Conservation (phyloP, 2,113 vertebrate species). For the Castor canadensis region DNA sequence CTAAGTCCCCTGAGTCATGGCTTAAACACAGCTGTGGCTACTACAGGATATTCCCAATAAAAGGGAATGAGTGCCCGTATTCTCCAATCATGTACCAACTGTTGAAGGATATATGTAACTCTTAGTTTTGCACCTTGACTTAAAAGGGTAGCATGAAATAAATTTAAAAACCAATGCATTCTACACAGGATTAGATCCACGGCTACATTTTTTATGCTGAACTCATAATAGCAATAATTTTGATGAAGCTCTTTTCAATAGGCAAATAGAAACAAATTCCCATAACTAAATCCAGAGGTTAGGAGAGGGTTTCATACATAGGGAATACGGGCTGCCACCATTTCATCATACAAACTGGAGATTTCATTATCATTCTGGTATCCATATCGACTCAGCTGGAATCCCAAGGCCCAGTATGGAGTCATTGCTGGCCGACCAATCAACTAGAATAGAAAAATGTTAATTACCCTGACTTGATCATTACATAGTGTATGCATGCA, state of each 20-base stretch:
- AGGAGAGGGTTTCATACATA: conserved; percentile 84
- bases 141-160: not conserved
- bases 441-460: conserved; percentile 85
- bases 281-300: not conserved
- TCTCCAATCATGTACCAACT: not conserved
- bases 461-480: not conserved
- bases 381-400: conserved; percentile 95
- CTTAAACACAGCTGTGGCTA: not conserved
- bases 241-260: not conserved
- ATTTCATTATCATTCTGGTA: conserved; percentile 89
- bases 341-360: conserved; percentile 83
- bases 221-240: not conserved
- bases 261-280: not conserved
- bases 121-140: not conserved
- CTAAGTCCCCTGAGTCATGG: not conserved
- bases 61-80: not conserved
- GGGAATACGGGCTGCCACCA: conserved; percentile 89
- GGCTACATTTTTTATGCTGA: not conserved
- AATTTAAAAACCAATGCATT: not conserved
- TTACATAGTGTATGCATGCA: not conserved
- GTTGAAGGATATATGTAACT: not conserved
- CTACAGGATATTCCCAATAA: not conserved
- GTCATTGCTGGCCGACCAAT: conserved; percentile 93
- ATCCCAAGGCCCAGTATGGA: conserved; percentile 96
- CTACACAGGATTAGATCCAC: not conserved